These are phyloP conservation scores for Thalassophryne amazonica DNA, from an alignment of 2,797 vertebrate genomes.

Conservation along the genomic window DNA sequence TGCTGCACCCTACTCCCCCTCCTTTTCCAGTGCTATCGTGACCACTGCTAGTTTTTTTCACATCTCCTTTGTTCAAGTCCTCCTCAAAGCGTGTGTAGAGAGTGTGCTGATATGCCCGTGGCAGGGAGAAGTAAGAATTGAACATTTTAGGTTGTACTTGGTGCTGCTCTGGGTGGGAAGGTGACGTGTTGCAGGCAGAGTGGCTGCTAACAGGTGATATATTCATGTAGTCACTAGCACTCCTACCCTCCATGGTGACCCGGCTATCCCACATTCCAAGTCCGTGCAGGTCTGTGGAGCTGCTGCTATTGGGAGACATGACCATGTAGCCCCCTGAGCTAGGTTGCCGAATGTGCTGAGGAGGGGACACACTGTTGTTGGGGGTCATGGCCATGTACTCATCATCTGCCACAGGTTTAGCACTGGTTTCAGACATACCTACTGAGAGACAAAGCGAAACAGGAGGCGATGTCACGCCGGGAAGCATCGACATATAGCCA, in stretches of 20 bases:
- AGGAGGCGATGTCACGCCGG: conserved; percentile 77
- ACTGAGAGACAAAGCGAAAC: conserved; percentile 73
- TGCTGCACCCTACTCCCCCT: conserved; percentile 65
- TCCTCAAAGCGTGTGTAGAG: conserved; percentile 79
- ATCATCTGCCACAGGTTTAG: conserved; percentile 69
- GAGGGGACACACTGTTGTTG: conserved; percentile 79
- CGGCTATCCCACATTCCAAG: conserved; percentile 76
- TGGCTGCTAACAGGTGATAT: conserved; percentile 81
- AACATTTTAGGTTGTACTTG: conserved; percentile 79
- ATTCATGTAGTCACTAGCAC: conserved; percentile 82
- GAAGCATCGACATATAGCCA: conserved; percentile 84
- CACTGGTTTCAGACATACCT: conserved; percentile 54
- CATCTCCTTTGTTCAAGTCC: conserved; percentile 71
- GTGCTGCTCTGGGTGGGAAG: conserved; percentile 73
- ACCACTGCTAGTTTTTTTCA: conserved; percentile 57
- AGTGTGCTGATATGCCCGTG: conserved; percentile 78
- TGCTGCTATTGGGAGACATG: conserved; percentile 82
- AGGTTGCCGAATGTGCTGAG: conserved; percentile 73
- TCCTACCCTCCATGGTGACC: conserved; percentile 68
- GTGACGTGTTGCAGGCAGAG: conserved; percentile 77
- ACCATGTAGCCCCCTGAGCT: conserved; percentile 80
- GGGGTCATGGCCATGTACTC: conserved; percentile 85
- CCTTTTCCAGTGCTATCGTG: conserved; percentile 41
- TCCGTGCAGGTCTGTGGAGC: conserved; percentile 73
- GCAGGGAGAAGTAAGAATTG: conserved; percentile 79